Evolutionary conservation across 2,797 vertebrate genomes (phyloP).

Genomic region (Alfaro cultratus): DNA sequence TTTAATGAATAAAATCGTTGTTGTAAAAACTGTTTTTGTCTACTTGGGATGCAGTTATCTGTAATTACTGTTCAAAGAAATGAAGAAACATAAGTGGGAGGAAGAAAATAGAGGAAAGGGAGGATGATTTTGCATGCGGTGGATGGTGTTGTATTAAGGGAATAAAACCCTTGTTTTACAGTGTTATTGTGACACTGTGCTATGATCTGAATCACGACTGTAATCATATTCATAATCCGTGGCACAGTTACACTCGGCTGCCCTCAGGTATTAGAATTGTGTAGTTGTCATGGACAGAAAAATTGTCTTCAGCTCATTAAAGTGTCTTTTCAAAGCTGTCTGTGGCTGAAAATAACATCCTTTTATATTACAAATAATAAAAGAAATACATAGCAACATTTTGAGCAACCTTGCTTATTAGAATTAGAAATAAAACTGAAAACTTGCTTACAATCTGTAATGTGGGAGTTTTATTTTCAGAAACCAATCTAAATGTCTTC

Average conservation of each 20-base stretch:
- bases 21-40: background rate
- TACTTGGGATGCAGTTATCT: background rate
- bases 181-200: constrained; percentile 7
- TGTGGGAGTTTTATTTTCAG: constrained; percentile 30
- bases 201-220: constrained; percentile 36
- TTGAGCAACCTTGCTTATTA: constrained; percentile 13
- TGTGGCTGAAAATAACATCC: background rate
- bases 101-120: background rate
- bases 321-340: background rate
- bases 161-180: constrained; percentile 6
- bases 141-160: background rate
- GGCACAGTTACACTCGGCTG: constrained; percentile 23
- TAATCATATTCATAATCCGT: constrained; percentile 48
- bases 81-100: background rate
- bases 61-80: background rate
- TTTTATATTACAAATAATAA: background rate
- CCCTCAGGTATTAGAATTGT: constrained; percentile 35
- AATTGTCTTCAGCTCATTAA: constrained; percentile 12
- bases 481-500: constrained; percentile 30
- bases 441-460: constrained; percentile 21
- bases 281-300: constrained; percentile 24
- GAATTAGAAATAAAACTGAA: constrained; percentile 25
- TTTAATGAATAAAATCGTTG: background rate
- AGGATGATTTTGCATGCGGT: background rate
- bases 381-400: background rate